These are phyloP conservation scores for Pollimyrus isidori DNA, from an alignment of 2,113 vertebrate species.

Conservation along the genomic window DNA sequence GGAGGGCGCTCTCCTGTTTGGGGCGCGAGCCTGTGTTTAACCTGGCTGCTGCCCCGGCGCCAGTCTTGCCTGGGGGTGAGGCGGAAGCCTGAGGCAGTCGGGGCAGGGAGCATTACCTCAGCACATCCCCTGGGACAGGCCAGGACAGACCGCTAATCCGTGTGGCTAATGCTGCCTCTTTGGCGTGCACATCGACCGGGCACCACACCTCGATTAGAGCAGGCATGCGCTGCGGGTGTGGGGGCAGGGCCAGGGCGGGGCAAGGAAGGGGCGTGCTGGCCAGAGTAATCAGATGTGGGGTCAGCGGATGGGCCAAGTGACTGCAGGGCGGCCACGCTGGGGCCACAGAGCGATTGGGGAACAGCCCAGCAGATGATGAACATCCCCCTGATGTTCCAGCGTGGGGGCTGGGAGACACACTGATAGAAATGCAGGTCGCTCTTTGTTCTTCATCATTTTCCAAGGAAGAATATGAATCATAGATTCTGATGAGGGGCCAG, in stretches of 20 bases:
- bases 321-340: background rate
- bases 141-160: background rate
- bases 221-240: background rate
- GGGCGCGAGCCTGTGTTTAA: background rate
- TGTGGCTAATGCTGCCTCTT: background rate
- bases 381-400: background rate
- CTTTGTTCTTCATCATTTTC: slow-evolving; percentile 10
- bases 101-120: slow-evolving; percentile 50
- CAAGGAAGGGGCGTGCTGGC: background rate
- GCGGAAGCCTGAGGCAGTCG: background rate
- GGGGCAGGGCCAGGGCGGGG: background rate
- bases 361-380: background rate
- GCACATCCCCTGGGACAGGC: slow-evolving; percentile 53
- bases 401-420: background rate
- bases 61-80: background rate
- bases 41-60: background rate
- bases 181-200: background rate
- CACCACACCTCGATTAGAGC: background rate
- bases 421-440: background rate
- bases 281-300: background rate
- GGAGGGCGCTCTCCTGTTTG: background rate
- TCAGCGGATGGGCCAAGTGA: background rate
- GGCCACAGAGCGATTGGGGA: background rate
- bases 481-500: slow-evolving; percentile 13
- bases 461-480: slow-evolving; percentile 7